Conservation (phyloP, 2,888 invertebrate genomes). For the Lymantria monacha region DNA sequence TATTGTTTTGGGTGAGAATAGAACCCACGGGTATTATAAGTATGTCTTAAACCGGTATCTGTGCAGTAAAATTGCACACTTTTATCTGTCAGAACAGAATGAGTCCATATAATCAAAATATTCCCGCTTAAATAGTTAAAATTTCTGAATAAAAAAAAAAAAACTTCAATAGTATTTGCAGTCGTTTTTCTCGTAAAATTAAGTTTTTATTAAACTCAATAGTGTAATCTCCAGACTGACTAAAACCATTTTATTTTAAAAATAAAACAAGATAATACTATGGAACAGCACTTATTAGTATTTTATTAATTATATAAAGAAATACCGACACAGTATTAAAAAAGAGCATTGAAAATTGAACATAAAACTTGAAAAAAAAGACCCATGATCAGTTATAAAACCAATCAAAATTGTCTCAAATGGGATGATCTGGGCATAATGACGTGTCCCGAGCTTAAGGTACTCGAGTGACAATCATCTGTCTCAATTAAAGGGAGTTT, state of each 20-base stretch:
- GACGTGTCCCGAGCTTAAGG: conserved; percentile 3
- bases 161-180: no score
- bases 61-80: no score
- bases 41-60: no score
- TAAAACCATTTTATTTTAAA: background rate
- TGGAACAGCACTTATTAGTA: background rate
- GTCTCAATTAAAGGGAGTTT: conserved; percentile 7
- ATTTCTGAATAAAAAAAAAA: no score
- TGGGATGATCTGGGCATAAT: conserved; percentile 4
- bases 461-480: conserved; percentile 5
- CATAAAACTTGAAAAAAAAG: background rate
- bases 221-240: no score
- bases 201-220: no score
- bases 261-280: background rate
- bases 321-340: background rate
- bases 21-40: no score
- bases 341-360: background rate
- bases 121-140: no score
- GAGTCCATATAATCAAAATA: no score
- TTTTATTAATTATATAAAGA: background rate
- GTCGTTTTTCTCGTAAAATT: no score
- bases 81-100: no score
- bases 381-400: conserved; percentile 5
- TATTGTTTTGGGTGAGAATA: no score
- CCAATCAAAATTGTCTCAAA: conserved; percentile 5